Percentiles rank a stretch among this genome's conserved stretches.
Evolutionary conservation across 2,113 vertebrate genomes (phyloP).

Genomic region (Tyto alba): DNA sequence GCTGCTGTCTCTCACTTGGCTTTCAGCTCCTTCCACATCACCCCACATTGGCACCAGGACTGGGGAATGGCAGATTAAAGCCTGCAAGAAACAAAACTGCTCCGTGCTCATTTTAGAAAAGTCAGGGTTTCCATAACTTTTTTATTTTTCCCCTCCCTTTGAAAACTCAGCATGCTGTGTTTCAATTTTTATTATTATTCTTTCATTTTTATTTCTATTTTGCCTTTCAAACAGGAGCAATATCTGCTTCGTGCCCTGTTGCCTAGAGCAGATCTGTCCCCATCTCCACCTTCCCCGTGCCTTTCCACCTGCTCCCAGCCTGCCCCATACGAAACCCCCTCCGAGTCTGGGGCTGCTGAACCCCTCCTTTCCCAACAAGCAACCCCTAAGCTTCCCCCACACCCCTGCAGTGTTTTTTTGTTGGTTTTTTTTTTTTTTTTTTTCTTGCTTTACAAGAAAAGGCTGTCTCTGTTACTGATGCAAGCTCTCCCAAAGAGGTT

Average conservation of each 20-base stretch:
- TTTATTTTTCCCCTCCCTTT: background rate
- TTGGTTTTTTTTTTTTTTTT: no score
- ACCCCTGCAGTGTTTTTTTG: fast-evolving
- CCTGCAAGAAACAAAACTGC: background rate
- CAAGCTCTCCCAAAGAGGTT: background rate
- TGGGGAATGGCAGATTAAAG: background rate
- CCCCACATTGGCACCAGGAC: fast-evolving
- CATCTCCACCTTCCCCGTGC: background rate
- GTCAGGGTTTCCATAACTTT: background rate
- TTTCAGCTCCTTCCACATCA: fast-evolving
- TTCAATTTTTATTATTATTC: background rate
- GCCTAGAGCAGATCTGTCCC: background rate
- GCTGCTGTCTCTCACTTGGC: background rate
- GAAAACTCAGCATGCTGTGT: background rate
- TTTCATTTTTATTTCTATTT: background rate
- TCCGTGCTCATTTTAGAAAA: fast-evolving
- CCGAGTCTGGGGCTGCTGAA: background rate
- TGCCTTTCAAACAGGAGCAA: background rate
- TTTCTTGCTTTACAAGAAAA: background rate
- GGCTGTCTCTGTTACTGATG: background rate
- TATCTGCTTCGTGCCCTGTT: fast-evolving
- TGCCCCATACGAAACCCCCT: background rate
- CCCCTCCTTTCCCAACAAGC: background rate
- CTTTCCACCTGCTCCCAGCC: background rate
- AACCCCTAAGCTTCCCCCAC: background rate